These are phyloP conservation scores for Pelvicachromis taeniatus DNA, from an alignment of 2,113 vertebrate genomes.

Conservation along the genomic window DNA sequence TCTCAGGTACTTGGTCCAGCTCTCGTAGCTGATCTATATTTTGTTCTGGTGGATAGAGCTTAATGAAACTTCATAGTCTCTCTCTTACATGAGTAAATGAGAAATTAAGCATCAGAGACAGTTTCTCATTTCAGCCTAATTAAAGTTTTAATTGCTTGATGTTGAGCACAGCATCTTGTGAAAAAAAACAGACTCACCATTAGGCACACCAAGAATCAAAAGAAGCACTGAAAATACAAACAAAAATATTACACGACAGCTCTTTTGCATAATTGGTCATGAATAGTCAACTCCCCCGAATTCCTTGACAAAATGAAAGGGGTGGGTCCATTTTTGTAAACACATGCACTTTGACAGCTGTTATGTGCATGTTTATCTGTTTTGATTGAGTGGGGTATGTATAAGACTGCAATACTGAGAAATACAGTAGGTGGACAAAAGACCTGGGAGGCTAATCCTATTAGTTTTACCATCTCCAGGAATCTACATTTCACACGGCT, in stretches of 20 bases:
- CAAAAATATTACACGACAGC: conserved; percentile 18
- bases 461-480: conserved; percentile 46
- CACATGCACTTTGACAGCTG: neutral
- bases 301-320: conserved; percentile 18
- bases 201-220: neutral
- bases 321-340: neutral
- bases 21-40: conserved; percentile 38
- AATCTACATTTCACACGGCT: conserved; percentile 50
- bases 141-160: conserved; percentile 72
- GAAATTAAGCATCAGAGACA: conserved; percentile 68
- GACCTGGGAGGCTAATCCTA: conserved; percentile 36
- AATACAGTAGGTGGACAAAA: conserved; percentile 44
- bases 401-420: neutral
- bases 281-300: conserved; percentile 21
- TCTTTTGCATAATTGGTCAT: conserved; percentile 29
- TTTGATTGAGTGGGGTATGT: neutral
- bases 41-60: conserved; percentile 37
- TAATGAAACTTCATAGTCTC: conserved; percentile 63
- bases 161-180: conserved; percentile 27
- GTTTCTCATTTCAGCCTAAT: conserved; percentile 68
- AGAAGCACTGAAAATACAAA: conserved; percentile 25
- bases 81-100: conserved; percentile 63
- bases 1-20: neutral
- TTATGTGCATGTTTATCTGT: neutral
- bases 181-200: conserved; percentile 43